phyloP scores from a whole-genome alignment of 2,797 vertebrate species.

The Phylloscopus collybita region DNA sequence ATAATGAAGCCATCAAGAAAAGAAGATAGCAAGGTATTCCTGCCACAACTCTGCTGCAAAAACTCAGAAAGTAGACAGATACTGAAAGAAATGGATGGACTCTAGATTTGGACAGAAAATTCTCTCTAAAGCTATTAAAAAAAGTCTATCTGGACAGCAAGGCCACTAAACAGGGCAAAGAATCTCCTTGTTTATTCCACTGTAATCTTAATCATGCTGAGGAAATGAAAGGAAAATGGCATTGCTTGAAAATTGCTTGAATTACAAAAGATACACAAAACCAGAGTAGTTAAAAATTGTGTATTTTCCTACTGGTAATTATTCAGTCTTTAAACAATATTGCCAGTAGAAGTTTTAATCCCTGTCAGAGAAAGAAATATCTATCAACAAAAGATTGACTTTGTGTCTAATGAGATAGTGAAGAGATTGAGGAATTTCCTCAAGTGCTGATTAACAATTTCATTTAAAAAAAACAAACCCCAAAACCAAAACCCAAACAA shows the following conservation, averaged over 20 bases:
- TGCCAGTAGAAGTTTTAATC: constrained; percentile 7
- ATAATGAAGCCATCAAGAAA: background rate
- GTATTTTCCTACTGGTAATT: background rate
- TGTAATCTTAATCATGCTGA: constrained; percentile 14
- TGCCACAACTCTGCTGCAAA: background rate
- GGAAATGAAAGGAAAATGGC: constrained; percentile 19
- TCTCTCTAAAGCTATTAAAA: background rate
- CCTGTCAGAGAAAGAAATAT: background rate
- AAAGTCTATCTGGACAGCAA: background rate
- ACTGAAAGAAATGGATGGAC: background rate
- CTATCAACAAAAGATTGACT: constrained; percentile 26
- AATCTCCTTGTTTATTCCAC: constrained; percentile 19
- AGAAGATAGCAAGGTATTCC: background rate
- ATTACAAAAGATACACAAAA: background rate
- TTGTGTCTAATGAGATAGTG: constrained; percentile 14
- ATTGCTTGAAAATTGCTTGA: constrained; percentile 1
- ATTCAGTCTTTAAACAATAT: constrained; percentile 6
- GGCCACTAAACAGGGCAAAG: background rate
- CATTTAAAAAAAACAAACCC: background rate
- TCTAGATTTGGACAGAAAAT: background rate
- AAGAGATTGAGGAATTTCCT: constrained; percentile 55
- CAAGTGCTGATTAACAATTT: constrained; percentile 63
- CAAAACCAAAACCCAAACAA: constrained; percentile 60
- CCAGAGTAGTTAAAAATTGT: background rate
- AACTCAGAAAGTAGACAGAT: background rate